phyloP scores from a whole-genome alignment of 2,113 vertebrate genomes.

The Platycercus adscitus region DNA sequence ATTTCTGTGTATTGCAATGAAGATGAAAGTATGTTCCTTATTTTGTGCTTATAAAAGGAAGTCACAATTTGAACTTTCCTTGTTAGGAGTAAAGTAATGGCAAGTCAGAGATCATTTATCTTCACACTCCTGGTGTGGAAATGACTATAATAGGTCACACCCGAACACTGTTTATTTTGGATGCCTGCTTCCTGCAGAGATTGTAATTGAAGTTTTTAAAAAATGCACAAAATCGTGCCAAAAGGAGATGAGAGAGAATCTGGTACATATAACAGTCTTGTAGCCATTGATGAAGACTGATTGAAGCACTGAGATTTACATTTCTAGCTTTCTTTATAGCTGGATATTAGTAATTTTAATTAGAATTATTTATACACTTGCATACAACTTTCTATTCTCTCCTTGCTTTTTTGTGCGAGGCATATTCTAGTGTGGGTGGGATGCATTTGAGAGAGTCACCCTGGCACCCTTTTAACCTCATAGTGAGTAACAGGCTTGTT shows the following conservation, averaged over 20 bases:
- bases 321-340: background rate
- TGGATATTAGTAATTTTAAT: background rate
- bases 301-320: background rate
- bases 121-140: background rate
- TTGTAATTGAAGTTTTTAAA: background rate
- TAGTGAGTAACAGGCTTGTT: rapidly evolving
- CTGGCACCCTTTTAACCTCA: background rate
- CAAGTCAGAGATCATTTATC: background rate
- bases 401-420: background rate
- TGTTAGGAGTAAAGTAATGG: background rate
- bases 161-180: background rate
- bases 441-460: background rate
- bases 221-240: background rate
- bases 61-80: background rate
- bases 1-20: background rate
- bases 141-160: background rate
- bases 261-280: background rate
- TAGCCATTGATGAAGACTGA: background rate
- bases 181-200: background rate
- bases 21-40: background rate
- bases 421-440: background rate
- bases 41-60: background rate
- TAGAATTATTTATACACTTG: background rate
- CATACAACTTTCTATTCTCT: background rate
- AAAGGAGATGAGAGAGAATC: background rate